These are phyloP conservation scores for Microcebus tavaratra DNA, from an alignment of 2,113 vertebrate genomes.

Conservation along the genomic window DNA sequence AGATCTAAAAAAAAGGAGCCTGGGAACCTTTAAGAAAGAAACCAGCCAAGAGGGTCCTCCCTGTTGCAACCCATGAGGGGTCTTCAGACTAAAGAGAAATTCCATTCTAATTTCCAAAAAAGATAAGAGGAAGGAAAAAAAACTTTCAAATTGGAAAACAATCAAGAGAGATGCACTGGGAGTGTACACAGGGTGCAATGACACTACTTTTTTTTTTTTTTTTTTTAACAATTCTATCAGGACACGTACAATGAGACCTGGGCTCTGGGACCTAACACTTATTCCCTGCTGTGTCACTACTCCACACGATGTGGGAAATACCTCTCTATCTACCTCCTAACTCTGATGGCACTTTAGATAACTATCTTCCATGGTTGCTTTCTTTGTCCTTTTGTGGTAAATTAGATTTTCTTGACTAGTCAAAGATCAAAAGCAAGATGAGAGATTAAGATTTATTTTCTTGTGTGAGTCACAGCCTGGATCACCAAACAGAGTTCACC, in stretches of 20 bases:
- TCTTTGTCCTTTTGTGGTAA: background rate
- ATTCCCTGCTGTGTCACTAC: background rate
- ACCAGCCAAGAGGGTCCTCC: background rate
- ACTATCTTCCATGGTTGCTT: background rate
- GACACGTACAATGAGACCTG: background rate
- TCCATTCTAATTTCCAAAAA: background rate
- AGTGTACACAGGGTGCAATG: no score
- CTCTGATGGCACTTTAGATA: background rate
- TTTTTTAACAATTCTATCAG: background rate
- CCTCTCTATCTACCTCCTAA: background rate
- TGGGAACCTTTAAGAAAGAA: background rate
- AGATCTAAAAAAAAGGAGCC: background rate
- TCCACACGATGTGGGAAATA: fast-evolving
- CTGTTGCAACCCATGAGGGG: background rate
- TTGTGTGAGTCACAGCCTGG: background rate
- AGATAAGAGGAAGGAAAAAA: no score
- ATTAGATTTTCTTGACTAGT: slow-evolving; percentile 26
- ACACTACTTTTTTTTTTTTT: no score
- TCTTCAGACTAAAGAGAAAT: background rate
- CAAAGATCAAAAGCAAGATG: slow-evolving; percentile 48
- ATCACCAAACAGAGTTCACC: slow-evolving; percentile 50
- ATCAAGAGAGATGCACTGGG: background rate
- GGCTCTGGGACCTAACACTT: no score
- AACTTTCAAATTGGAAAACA: background rate
- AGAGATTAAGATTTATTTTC: background rate